phyloP scores from a whole-genome alignment of 1,140 invertebrate species.

The Globodera rostochiensis region DNA sequence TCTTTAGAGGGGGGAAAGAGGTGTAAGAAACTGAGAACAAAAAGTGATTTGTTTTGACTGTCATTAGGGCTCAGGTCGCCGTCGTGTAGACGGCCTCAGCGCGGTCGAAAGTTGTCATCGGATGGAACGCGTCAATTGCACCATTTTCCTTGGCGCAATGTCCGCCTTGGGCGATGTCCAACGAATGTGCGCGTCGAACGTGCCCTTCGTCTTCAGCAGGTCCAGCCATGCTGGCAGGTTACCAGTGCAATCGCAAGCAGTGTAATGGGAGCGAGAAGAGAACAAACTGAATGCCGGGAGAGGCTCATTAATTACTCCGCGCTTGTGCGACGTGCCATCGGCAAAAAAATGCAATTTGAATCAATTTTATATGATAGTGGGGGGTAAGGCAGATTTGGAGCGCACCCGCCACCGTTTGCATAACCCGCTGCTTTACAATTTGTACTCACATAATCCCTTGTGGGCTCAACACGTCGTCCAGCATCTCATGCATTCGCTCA shows the following conservation, averaged over 20 bases:
- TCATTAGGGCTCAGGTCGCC: no score
- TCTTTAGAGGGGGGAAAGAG: no score
- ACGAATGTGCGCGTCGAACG: conserved; percentile 55
- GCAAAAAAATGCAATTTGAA: no score
- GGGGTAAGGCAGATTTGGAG: not conserved
- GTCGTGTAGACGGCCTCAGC: no score
- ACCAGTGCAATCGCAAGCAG: conserved; percentile 39
- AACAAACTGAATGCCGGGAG: conserved; percentile 50
- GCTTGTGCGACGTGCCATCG: no score
- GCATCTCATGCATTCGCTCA: conserved; percentile 53
- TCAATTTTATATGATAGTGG: not conserved
- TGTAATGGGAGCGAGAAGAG: conserved; percentile 57
- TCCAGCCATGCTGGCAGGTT: conserved; percentile 53
- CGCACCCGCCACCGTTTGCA: no score
- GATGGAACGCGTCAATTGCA: conserved; percentile 58
- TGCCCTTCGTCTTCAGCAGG: conserved; percentile 52
- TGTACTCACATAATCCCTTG: conserved; percentile 59
- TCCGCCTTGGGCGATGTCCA: conserved; percentile 59
- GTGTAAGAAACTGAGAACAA: no score
- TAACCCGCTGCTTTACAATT: not conserved
- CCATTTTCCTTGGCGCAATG: conserved; percentile 55
- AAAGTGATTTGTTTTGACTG: no score
- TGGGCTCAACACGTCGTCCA: conserved; percentile 48
- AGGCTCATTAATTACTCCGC: no score
- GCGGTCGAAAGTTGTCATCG: conserved; percentile 35